Base-by-base conservation (phyloP, 1,140 invertebrate genomes). In the Drosophila tropicalis region DNA sequence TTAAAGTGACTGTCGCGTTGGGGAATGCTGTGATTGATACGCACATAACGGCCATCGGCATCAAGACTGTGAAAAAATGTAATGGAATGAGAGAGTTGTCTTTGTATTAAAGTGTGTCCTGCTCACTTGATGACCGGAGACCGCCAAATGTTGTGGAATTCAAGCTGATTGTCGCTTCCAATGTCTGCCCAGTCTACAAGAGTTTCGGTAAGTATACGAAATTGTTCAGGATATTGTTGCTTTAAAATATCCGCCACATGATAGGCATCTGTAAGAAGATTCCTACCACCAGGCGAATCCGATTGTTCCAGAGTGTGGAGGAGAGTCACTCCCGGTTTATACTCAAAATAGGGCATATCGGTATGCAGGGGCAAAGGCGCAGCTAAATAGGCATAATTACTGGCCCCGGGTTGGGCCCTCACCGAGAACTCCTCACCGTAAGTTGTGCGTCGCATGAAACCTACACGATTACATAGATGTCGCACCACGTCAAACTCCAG, bases 341-440 rank as follows among this genome's bases (percentile, higher is more conserved):
- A 95, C 72, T 95, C 94, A 70, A 96, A 96, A 72, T 96, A 96
- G 0, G 95, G 95, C 70, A 96, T 92, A 84, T 96, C 95, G 6
- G 94, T 94, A 79, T 96, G 95, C 51, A 96, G 91, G 68, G 95
- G 95, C 32, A 96, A 92, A 39, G 94, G 93, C n/a, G 92, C 93
- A 0, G 94, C 93, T 40, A 95, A 91, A 69, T 96, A 96, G 3
- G 95, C 95, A 15, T 95, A 94, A 76, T 96, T 96, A 57, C 93
- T 95, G 4, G 95, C 94, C 44, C 94, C 94, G 0, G 92, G 90
- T 56, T 95, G 94, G 10, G 94, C 93, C 70, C 93, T 93, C 0
- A 96, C 95, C 10, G 93, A 92, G 79, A 95, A 96, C 73, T 95
- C 94, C 41, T 95, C 93, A 0, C 90, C 91, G 25, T 84, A 89